Conservation (phyloP, 2,113 vertebrate species). For the Neotragus moschatus region DNA sequence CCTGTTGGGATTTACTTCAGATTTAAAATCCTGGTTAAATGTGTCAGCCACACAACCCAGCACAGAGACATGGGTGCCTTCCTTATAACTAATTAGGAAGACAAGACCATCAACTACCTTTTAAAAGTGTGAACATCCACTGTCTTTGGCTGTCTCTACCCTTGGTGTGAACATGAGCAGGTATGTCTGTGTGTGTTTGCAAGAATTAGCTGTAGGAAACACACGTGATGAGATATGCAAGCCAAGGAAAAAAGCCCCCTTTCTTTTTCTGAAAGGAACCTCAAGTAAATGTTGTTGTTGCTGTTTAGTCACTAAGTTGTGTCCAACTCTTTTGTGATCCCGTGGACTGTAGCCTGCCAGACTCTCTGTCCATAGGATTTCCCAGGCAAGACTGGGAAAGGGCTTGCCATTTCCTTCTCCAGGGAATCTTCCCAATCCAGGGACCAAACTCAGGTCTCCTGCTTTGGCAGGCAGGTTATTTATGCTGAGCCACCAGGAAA, state of each 20-base stretch:
- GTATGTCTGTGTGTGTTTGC: no score
- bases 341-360: background rate
- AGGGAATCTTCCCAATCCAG: background rate
- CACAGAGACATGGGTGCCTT: fast-evolving
- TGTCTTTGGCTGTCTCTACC: background rate
- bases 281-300: background rate
- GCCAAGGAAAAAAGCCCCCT: background rate
- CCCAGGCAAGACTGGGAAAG: background rate
- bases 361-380: background rate
- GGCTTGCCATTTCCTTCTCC: background rate
- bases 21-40: background rate
- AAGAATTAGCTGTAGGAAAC: fast-evolving
- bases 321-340: background rate
- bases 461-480: background rate
- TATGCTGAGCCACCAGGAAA: background rate
- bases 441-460: background rate
- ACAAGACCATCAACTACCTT: fast-evolving
- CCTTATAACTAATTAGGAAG: background rate
- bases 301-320: background rate
- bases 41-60: fast-evolving
- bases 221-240: fast-evolving
- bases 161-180: background rate
- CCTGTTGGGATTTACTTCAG: background rate
- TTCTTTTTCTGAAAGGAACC: background rate
- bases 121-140: background rate